Evolutionary conservation across 2,797 vertebrate species (phyloP), one percentile per base, ranked within the genome.

Genomic region (Coracias cyanogaster): DNA sequence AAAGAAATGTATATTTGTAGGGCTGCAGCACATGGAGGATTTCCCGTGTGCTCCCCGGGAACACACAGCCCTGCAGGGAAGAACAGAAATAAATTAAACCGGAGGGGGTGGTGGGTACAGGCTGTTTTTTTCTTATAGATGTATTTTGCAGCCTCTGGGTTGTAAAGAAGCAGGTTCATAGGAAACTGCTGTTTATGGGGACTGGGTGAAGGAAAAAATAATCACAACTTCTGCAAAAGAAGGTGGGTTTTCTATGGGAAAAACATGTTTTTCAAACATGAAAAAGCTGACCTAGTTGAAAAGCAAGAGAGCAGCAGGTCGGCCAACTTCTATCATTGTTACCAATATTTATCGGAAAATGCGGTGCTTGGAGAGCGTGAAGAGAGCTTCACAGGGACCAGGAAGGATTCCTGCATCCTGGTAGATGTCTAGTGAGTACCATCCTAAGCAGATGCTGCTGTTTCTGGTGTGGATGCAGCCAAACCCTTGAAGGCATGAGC

Each of bases 351-450:
- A 35, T 10, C 12, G 51, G 86, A 17, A 73, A 72, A 70, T 0
- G 12, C 3, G 1, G 37, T 1, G 31, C 22, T 15, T 18, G 26
- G 62, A 81, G 52, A 79, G 24, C 0, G 1, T 2, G 16, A 70
- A 12, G 22, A 31, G 41, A 3, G 8, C 12, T 46, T 12, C 6
- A 0, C 7, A 12, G 67, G 46, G 48, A 13, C 28, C 0, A 4
- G 8, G 64, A 9, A 58, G 51, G 71, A 52, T 79, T 55, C 28
- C 51, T 28, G 2, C 12, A 0, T 3, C 15, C 4, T 1, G 28
- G 72, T 2, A 18, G 14, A 5, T 2, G 14, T 3, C 43, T 16
- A 6, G 11, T 0, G 18, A 49, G 43, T 1, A 5, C 13, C 48
- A 43, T 33, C 46, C 84, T 13, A n/a, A 55, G 46, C 18, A 18